Evolutionary conservation across 2,113 vertebrate genomes (phyloP), one percentile per base, ranked within the genome.

Genomic region (Vulpes ferrilata): DNA sequence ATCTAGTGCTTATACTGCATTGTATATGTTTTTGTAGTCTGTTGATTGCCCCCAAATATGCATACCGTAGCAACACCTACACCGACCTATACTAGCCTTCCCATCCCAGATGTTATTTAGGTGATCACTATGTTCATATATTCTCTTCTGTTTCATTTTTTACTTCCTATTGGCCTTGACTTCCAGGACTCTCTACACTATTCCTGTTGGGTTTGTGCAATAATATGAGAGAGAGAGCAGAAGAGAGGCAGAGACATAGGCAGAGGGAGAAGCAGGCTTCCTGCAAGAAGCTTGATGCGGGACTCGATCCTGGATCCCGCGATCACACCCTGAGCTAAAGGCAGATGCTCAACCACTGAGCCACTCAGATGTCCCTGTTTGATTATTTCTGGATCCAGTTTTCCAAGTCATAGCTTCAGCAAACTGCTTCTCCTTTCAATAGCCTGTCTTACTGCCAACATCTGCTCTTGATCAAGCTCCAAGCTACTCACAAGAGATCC

Each of bases 331-430:
- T 7, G 7, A 43, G 43, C 43, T 7, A 43, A 43, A 43, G 43
- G 43, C 43, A 43, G 43, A 43, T 43, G 43, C 43, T 43, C 43
- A 43, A 43, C 25, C 11, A 27, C 12, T 64, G 25, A 64, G 25
- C 62, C 8, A 62, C 60, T 23, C 25, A 27, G 25, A 11, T 11
- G 11, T 11, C 2, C 62, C 51, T 67, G 17, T 95, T 90, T 20
- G 64, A 81, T 80, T 88, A 88, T 91, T 97, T 95, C 64, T 82
- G 81, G 93, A 96, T 74, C 67, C 48, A 92, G 20, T 82, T 95
- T 96, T 84, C 90, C 55, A 64, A 79, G 69, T 74, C 38, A 60
- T 25, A 95, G 64, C 48, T 20, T 84, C 85, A 93, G 20, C 57
- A 64, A 90, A 87, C 85, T 79, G 10, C 67, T 51, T 30, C 76